Percentiles rank a stretch among this genome's conserved stretches.
phyloP scores from a whole-genome alignment of 1,140 invertebrate species.

The Pinna nobilis region DNA sequence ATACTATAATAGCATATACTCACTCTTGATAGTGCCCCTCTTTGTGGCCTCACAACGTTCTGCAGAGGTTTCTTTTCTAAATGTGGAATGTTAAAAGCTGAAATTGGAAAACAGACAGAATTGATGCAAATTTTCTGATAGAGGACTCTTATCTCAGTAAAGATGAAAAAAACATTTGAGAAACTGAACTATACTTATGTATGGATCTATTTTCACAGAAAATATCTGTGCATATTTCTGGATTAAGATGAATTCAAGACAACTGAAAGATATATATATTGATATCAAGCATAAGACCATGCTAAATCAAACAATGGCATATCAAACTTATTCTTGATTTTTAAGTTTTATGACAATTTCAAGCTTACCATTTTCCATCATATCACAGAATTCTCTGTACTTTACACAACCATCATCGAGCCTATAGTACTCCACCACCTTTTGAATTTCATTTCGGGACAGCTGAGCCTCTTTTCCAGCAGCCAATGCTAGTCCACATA shows the following conservation, averaged over 20 bases:
- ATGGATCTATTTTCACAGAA: background rate
- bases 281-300: no score
- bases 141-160: background rate
- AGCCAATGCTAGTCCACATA: conserved; percentile 69
- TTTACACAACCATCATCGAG: conserved; percentile 68
- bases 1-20: no score
- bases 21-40: conserved; percentile 70
- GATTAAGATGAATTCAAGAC: no score
- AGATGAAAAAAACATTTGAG: conserved; percentile 2
- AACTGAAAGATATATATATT: no score
- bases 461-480: conserved; percentile 73
- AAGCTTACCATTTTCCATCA: conserved; percentile 73
- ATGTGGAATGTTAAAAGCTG: conserved; percentile 73
- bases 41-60: conserved; percentile 63
- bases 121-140: background rate
- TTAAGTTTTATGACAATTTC: no score
- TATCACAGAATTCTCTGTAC: conserved; percentile 74
- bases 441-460: conserved; percentile 68
- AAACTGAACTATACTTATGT: no score
- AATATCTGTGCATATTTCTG: background rate
- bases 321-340: no score
- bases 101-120: conserved; percentile 29
- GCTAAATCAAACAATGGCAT: no score
- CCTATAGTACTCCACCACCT: conserved; percentile 71
- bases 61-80: conserved; percentile 74